A percentile compares a stretch with the other conserved stretches of the same genome.
Conservation (phyloP, 2,797 vertebrate species). For the Synaphobranchus kaupii region DNA sequence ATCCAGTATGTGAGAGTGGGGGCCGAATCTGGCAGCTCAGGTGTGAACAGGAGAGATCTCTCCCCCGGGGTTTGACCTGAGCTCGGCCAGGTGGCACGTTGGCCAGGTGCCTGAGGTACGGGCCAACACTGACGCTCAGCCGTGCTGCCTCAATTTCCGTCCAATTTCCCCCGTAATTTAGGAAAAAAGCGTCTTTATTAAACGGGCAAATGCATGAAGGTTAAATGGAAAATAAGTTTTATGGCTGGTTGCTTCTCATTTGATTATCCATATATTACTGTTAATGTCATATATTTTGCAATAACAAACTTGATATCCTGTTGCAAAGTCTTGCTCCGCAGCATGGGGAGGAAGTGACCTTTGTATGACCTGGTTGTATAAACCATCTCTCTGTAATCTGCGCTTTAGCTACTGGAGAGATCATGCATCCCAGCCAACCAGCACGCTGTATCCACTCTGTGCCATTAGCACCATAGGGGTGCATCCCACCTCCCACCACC, state of each 20-base stretch:
- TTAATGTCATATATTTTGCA: slow-evolving; percentile 3
- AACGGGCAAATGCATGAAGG: not conserved
- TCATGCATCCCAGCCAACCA: not conserved
- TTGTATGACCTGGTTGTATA: not conserved
- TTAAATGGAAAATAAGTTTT: slow-evolving; percentile 19
- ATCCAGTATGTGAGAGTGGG: too few relatives aligned
- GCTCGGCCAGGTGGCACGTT: too few relatives aligned
- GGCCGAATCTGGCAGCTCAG: too few relatives aligned
- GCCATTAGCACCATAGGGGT: not conserved
- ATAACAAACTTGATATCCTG: not conserved
- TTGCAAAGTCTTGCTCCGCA: not conserved
- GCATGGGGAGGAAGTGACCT: not conserved
- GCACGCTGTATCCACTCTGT: not conserved
- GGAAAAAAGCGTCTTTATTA: not conserved
- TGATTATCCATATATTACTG: slow-evolving; percentile 15
- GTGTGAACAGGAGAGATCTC: too few relatives aligned
- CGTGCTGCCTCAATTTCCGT: too few relatives aligned
- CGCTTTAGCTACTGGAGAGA: not conserved
- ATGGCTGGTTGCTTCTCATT: slow-evolving; percentile 2
- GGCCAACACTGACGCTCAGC: too few relatives aligned
- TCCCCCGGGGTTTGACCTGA: too few relatives aligned
- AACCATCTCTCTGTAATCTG: not conserved
- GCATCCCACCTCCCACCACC: too few relatives aligned
- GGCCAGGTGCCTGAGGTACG: too few relatives aligned
- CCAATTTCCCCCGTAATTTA: not conserved